A percentile compares a stretch with the other conserved stretches of the same genome.
These are phyloP conservation scores for Taeniopygia guttata DNA, from an alignment of 2,797 vertebrate genomes.

Conservation along the genomic window DNA sequence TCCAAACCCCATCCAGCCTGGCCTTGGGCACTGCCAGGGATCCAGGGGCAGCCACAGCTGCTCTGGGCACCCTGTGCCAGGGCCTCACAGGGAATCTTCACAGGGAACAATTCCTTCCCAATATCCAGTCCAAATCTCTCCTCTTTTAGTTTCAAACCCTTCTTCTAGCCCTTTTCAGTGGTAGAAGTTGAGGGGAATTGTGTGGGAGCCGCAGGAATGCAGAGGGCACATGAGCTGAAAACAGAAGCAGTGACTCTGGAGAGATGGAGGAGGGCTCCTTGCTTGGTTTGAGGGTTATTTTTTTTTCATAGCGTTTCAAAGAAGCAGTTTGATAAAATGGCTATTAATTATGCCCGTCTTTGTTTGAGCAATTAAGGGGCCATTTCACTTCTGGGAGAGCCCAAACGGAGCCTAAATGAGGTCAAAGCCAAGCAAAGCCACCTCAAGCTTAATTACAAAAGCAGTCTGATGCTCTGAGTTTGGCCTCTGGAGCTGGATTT, in stretches of 20 bases:
- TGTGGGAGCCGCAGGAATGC: rapidly evolving
- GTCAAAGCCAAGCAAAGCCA: constrained; percentile 58
- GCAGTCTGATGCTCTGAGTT: constrained; percentile 14
- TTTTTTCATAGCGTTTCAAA: background rate
- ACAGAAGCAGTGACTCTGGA: background rate
- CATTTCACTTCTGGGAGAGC: background rate
- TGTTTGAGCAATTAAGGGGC: constrained; percentile 40
- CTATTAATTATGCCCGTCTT: constrained; percentile 35
- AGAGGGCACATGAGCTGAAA: background rate
- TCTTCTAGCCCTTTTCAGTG: background rate
- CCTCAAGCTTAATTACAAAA: constrained; percentile 64
- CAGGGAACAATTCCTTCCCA: background rate
- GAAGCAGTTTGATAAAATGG: background rate
- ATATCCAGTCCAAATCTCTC: background rate
- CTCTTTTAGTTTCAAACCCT: background rate
- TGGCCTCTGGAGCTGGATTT: constrained; percentile 49
- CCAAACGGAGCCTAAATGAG: constrained; percentile 13
- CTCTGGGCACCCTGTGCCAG: background rate
- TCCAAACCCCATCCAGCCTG: rapidly evolving
- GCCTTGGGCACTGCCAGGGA: background rate
- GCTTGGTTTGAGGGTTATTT: background rate
- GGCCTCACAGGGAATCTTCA: background rate
- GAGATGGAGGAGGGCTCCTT: background rate
- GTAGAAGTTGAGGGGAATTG: background rate
- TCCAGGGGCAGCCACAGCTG: background rate